These are phyloP conservation scores for Seira ritae DNA, from an alignment of 2,888 invertebrate species.

Conservation along the genomic window DNA sequence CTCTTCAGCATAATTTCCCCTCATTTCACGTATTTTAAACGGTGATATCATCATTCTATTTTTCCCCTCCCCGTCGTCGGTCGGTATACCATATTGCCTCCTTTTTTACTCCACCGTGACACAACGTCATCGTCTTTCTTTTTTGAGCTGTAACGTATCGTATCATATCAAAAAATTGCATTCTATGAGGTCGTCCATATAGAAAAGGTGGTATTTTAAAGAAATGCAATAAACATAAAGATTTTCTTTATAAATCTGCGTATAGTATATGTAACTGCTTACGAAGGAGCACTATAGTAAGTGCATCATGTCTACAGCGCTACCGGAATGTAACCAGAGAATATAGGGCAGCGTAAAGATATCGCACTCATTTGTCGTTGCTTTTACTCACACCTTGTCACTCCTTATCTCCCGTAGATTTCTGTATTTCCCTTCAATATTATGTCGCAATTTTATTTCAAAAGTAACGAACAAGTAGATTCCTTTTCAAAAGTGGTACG, in stretches of 20 bases:
- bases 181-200: neutral
- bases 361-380: neutral
- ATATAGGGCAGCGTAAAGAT: neutral
- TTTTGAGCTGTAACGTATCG: too few species aligned
- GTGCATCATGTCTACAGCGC: too few species aligned
- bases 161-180: neutral
- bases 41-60: conserved; percentile 31
- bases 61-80: too few species aligned
- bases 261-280: too few species aligned
- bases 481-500: neutral
- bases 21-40: conserved; percentile 25
- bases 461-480: neutral
- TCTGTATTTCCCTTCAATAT: neutral
- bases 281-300: too few species aligned
- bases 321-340: neutral
- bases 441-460: neutral
- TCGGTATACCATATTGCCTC: conserved; percentile 4
- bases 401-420: neutral
- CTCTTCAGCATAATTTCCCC: neutral
- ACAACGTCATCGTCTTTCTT: neutral
- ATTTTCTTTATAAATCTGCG: too few species aligned
- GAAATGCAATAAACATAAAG: neutral
- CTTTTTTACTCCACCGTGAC: neutral
- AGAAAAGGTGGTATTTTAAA: neutral
- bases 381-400: neutral